Evolutionary conservation across 2,888 invertebrate genomes (phyloP).

Genomic region (Falcaria lacertinaria): DNA sequence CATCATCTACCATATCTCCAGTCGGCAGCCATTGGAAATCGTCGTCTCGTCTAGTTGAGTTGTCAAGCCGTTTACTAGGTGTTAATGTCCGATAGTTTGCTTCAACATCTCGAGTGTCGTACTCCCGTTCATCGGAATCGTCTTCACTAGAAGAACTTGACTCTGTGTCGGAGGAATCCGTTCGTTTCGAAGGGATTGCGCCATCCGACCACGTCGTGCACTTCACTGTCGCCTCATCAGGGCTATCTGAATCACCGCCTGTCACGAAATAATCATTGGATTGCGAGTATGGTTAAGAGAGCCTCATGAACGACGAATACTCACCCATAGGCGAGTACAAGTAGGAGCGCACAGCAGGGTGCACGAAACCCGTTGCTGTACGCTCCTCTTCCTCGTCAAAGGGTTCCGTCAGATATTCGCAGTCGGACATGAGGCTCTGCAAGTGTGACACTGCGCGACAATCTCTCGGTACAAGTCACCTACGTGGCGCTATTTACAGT

Average conservation of each 20-base stretch:
- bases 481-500: constrained; percentile 72
- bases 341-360: constrained; percentile 76
- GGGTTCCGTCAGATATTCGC: constrained; percentile 73
- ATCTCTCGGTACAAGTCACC: constrained; percentile 68
- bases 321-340: constrained; percentile 78
- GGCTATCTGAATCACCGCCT: constrained; percentile 81
- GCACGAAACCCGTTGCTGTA: constrained; percentile 60
- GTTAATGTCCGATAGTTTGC: constrained; percentile 79
- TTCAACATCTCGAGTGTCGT: constrained; percentile 79
- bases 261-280: constrained; percentile 53
- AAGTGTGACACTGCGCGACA: constrained; percentile 75
- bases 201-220: constrained; percentile 72
- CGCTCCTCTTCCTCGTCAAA: constrained; percentile 69
- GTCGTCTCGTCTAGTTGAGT: constrained; percentile 82
- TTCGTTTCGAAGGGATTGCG: constrained; percentile 53
- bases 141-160: constrained; percentile 58
- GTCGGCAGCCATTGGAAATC: constrained; percentile 84
- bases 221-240: constrained; percentile 82
- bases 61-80: constrained; percentile 67
- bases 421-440: constrained; percentile 76
- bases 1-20: constrained; percentile 53
- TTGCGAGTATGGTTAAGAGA: constrained; percentile 36
- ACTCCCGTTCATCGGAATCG: constrained; percentile 63
- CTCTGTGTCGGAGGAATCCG: constrained; percentile 63
- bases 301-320: constrained; percentile 53